These are phyloP conservation scores for Euclidia mi DNA, from an alignment of 2,888 invertebrate genomes.

Conservation along the genomic window DNA sequence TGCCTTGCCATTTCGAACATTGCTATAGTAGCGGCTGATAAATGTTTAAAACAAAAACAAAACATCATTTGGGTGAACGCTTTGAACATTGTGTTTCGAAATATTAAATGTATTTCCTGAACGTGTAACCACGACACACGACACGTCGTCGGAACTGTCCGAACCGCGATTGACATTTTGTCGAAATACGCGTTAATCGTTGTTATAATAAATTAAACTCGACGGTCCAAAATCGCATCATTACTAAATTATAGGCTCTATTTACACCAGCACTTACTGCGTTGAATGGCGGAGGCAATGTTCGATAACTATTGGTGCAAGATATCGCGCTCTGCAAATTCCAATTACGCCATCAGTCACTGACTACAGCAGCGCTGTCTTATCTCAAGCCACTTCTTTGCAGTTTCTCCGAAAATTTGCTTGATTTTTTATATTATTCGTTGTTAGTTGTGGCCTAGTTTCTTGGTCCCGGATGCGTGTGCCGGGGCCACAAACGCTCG, in stretches of 20 bases:
- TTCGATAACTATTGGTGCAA: too few species aligned
- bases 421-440: constrained; percentile 37
- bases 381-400: not conserved
- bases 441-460: constrained; percentile 62
- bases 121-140: constrained; percentile 3
- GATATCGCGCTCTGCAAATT: too few species aligned
- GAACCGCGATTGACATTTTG: constrained; percentile 3
- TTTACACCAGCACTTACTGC: not conserved
- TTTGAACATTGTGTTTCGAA: not conserved
- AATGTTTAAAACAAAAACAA: not conserved
- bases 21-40: constrained; percentile 12
- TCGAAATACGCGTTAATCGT: constrained; percentile 5
- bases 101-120: constrained; percentile 5
- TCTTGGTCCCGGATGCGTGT: constrained; percentile 65
- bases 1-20: too few species aligned
- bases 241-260: constrained; percentile 5
- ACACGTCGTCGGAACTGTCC: constrained; percentile 4
- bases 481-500: constrained; percentile 57
- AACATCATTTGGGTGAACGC: too few species aligned
- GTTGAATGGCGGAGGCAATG: too few species aligned
- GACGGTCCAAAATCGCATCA: not conserved
- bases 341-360: too few species aligned
- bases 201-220: constrained; percentile 1
- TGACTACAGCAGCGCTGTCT: too few species aligned
- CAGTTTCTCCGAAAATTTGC: constrained; percentile 1